phyloP scores from a whole-genome alignment of 2,888 invertebrate species.

The Cryptophagus acutangulus region DNA sequence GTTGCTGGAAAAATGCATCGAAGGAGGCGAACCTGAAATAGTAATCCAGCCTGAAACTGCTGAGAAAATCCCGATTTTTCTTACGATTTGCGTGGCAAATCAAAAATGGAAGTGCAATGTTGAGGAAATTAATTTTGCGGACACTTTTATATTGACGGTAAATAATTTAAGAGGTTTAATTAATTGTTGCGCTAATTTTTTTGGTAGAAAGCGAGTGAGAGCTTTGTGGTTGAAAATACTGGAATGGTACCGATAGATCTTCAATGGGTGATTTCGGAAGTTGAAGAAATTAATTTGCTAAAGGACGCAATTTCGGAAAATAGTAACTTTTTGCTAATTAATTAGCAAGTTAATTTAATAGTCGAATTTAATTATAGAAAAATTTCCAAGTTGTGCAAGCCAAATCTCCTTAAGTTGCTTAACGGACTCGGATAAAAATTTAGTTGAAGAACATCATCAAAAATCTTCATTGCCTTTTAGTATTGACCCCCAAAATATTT shows the following conservation, averaged over 20 bases:
- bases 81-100: slow-evolving; percentile 53
- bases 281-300: too few species aligned
- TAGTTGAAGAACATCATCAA: too few species aligned
- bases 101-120: slow-evolving; percentile 50
- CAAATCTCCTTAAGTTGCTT: slow-evolving; percentile 29
- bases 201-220: slow-evolving; percentile 28
- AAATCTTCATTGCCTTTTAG: slow-evolving; percentile 48
- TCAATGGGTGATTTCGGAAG: too few species aligned
- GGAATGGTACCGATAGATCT: slow-evolving; percentile 33
- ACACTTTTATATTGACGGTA: slow-evolving; percentile 47
- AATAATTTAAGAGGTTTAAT: not conserved
- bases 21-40: slow-evolving; percentile 44
- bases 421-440: slow-evolving; percentile 13
- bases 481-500: slow-evolving; percentile 50
- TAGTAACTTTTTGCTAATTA: not conserved
- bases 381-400: slow-evolving; percentile 6
- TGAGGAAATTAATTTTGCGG: slow-evolving; percentile 48
- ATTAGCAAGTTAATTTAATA: not conserved
- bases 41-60: slow-evolving; percentile 32
- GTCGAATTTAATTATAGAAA: not conserved
- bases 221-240: slow-evolving; percentile 34
- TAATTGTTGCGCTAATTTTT: slow-evolving; percentile 12
- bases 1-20: too few species aligned
- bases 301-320: not conserved
- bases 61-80: slow-evolving; percentile 47